Evolutionary conservation across 2,888 invertebrate genomes (phyloP).

Genomic region (Eupithecia dodoneata): DNA sequence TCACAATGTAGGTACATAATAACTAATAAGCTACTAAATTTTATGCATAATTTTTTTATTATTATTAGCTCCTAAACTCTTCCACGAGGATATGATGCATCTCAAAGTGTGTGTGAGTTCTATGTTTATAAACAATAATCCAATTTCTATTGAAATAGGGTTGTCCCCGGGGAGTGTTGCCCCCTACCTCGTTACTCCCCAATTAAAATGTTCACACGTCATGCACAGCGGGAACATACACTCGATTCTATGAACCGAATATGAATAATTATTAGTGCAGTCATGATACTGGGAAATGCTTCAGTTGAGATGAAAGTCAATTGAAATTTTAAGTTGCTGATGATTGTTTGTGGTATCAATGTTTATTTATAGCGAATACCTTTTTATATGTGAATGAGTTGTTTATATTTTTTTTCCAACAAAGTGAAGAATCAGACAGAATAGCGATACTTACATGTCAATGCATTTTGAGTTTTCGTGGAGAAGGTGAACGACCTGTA

Average conservation of each 20-base stretch:
- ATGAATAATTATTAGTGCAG: constrained; percentile 51
- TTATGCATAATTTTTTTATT: background rate
- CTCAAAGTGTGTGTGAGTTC: background rate
- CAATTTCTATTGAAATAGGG: constrained; percentile 52
- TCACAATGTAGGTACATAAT: background rate
- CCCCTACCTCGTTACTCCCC: constrained; percentile 54
- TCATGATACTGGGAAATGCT: constrained; percentile 49
- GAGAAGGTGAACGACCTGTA: too few species aligned
- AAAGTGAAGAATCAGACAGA: too few species aligned
- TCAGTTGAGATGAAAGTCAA: constrained; percentile 48
- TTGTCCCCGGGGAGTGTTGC: constrained; percentile 53
- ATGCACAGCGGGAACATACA: constrained; percentile 66
- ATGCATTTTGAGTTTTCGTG: too few species aligned
- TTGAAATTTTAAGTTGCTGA: constrained; percentile 39
- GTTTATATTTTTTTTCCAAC: too few species aligned
- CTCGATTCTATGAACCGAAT: constrained; percentile 51
- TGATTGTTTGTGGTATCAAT: constrained; percentile 34
- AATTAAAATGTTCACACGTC: constrained; percentile 83
- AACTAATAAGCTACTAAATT: background rate
- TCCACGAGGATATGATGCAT: background rate
- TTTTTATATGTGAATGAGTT: background rate
- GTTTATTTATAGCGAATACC: background rate
- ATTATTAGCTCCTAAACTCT: background rate
- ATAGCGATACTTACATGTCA: too few species aligned
- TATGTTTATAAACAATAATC: constrained; percentile 22